Conservation (phyloP, 2,113 vertebrate genomes). For the Oryzias melastigma region DNA sequence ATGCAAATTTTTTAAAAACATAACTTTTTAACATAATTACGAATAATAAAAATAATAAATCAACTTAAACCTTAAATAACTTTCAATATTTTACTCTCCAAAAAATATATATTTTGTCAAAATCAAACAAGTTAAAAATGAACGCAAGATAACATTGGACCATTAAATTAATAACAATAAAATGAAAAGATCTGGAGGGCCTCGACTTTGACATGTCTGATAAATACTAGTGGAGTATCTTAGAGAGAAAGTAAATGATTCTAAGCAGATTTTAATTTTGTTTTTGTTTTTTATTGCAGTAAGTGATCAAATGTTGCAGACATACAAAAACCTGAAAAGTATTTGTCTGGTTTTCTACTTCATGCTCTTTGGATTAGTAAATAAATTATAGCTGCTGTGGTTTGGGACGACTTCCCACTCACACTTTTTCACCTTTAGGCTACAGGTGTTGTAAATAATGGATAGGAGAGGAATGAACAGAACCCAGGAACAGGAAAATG, state of each 20-base stretch:
- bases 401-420: not conserved
- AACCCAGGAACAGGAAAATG: not conserved
- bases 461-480: not conserved
- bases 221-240: not conserved
- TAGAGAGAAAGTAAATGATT: not conserved
- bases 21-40: too few species aligned
- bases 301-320: not conserved
- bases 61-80: too few species aligned
- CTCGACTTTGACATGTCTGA: too few species aligned
- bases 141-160: too few species aligned
- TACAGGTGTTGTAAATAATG: constrained; percentile 16
- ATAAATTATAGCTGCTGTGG: constrained; percentile 23
- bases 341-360: not conserved
- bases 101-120: too few species aligned
- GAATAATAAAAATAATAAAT: too few species aligned
- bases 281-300: not conserved
- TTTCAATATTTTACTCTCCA: too few species aligned
- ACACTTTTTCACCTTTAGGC: constrained; percentile 11
- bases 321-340: not conserved
- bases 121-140: too few species aligned
- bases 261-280: not conserved
- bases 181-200: too few species aligned
- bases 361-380: not conserved
- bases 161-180: too few species aligned
- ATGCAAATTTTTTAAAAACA: too few species aligned